Percentiles rank a stretch among this genome's conserved stretches.
These are phyloP conservation scores for Rhinogobio ventralis DNA, from an alignment of 2,797 vertebrate species.

Conservation along the genomic window DNA sequence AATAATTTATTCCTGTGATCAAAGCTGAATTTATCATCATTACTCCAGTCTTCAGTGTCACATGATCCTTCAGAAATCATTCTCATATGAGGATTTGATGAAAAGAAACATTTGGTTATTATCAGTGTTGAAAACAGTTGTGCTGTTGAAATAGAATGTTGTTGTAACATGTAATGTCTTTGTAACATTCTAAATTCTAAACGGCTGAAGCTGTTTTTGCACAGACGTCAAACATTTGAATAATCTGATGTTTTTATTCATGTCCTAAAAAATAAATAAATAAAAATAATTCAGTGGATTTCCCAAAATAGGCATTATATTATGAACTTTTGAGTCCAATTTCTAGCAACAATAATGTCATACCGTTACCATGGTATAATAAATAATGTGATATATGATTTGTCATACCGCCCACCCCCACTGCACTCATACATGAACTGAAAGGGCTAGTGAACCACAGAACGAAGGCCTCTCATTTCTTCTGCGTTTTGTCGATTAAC, in stretches of 20 bases:
- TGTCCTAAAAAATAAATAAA: neutral
- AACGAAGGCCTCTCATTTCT: conserved; percentile 44
- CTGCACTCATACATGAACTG: neutral
- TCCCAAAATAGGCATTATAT: neutral
- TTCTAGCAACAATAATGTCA: neutral
- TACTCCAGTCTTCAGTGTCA: neutral
- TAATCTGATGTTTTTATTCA: too few species aligned
- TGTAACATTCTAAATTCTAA: neutral
- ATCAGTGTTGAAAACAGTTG: neutral
- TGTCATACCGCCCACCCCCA: neutral
- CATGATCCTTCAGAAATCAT: neutral
- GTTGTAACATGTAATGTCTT: neutral
- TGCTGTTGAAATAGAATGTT: too few species aligned
- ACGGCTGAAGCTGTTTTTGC: neutral
- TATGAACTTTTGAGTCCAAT: neutral
- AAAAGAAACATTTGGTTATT: too few species aligned
- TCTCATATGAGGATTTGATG: too few species aligned
- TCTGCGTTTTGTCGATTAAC: conserved; percentile 52
- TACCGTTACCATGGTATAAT: neutral
- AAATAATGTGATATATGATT: neutral
- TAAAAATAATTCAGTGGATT: neutral
- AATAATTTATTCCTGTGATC: too few species aligned
- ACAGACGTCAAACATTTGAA: neutral
- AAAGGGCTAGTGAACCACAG: neutral
- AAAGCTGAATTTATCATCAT: neutral